phyloP scores from a whole-genome alignment of 2,888 invertebrate genomes.

The Acanthosepion esculentum region DNA sequence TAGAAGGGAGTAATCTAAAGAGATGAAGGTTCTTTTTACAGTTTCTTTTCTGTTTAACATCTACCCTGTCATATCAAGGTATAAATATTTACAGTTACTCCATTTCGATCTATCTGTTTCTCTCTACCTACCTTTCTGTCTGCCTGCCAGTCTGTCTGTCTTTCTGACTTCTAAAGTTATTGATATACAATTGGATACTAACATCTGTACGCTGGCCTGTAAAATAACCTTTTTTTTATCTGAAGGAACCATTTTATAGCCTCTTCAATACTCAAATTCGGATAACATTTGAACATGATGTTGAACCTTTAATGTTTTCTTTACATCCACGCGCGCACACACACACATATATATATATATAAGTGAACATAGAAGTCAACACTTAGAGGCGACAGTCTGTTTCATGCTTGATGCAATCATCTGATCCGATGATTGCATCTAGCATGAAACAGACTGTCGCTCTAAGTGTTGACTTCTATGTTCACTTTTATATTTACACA shows the following conservation, averaged over 20 bases:
- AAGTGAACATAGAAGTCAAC: too few relatives aligned
- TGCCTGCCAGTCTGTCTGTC: too few relatives aligned
- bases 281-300: too few relatives aligned
- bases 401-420: too few relatives aligned
- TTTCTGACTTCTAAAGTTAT: not conserved
- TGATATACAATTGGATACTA: not conserved
- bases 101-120: not conserved
- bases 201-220: not conserved
- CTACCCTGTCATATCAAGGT: not conserved
- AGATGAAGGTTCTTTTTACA: not conserved
- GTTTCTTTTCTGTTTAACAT: not conserved
- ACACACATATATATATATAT: not conserved
- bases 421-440: too few relatives aligned
- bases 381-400: too few relatives aligned
- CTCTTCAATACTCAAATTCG: too few relatives aligned
- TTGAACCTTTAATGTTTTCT: too few relatives aligned
- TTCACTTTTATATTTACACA: too few relatives aligned
- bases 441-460: too few relatives aligned
- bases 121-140: too few relatives aligned
- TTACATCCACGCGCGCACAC: not conserved
- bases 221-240: not conserved
- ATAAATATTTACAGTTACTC: not conserved
- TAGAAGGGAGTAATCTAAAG: not conserved
- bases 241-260: not conserved
- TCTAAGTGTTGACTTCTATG: too few relatives aligned